A percentile compares a stretch with the other conserved stretches of the same genome.
phyloP scores from a whole-genome alignment of 2,797 vertebrate genomes.

The Malacoraja senta region DNA sequence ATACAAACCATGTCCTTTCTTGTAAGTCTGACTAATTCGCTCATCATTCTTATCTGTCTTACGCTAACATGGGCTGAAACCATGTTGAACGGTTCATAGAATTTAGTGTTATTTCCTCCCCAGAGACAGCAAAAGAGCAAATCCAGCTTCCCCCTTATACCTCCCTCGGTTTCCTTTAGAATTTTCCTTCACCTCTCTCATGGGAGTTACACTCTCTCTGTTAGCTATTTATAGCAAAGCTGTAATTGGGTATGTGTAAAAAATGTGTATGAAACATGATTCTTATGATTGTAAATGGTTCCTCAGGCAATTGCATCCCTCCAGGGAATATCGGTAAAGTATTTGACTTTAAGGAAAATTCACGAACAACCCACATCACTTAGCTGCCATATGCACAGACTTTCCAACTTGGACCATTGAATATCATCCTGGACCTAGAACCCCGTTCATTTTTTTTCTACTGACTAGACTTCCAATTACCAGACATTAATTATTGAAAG shows the following conservation, averaged over 20 bases:
- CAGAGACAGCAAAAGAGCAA: neutral
- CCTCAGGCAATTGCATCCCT: neutral
- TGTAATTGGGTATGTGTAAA: neutral
- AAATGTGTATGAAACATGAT: neutral
- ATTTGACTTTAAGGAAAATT: neutral
- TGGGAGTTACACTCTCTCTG: neutral
- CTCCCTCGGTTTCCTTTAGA: neutral
- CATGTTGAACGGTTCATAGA: neutral
- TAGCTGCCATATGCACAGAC: neutral
- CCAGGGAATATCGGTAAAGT: neutral
- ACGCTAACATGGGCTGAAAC: neutral
- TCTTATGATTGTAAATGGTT: neutral
- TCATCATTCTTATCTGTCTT: neutral
- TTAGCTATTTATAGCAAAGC: neutral
- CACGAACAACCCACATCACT: neutral
- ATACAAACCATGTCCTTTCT: neutral
- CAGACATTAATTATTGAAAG: neutral
- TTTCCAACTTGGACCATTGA: neutral
- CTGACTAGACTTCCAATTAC: neutral
- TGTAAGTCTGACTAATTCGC: neutral
- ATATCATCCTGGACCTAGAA: neutral
- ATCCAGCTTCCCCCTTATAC: neutral
- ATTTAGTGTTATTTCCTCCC: neutral
- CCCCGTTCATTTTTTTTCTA: neutral
- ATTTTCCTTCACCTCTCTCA: neutral